phyloP scores from a whole-genome alignment of 2,888 invertebrate genomes.

The Aromia moschata region DNA sequence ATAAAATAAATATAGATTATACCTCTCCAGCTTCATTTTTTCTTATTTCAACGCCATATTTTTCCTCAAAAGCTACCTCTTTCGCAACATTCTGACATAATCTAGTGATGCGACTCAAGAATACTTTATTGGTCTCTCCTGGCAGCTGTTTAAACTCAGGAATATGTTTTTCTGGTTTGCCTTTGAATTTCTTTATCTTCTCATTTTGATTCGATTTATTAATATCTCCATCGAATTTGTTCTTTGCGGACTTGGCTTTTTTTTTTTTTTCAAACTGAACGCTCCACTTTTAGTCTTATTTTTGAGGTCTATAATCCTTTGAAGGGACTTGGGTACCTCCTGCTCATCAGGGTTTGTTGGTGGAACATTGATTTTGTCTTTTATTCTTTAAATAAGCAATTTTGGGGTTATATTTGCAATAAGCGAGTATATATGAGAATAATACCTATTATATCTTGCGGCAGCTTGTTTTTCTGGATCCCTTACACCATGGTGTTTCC shows the following conservation, averaged over 20 bases:
- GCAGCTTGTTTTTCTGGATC: slow-evolving; percentile 79
- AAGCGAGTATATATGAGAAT: not conserved
- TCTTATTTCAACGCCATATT: slow-evolving; percentile 69
- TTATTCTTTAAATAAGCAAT: slow-evolving; percentile 66
- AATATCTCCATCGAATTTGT: slow-evolving; percentile 25
- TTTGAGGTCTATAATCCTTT: slow-evolving; percentile 70
- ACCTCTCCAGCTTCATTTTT: slow-evolving; percentile 67
- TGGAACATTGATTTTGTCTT: slow-evolving; percentile 78
- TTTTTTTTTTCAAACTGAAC: slow-evolving; percentile 23
- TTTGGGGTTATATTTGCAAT: not conserved
- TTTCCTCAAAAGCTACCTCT: slow-evolving; percentile 71
- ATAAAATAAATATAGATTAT: slow-evolving; percentile 22
- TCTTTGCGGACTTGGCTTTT: not conserved
- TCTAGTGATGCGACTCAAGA: slow-evolving; percentile 72
- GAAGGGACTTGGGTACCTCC: slow-evolving; percentile 77
- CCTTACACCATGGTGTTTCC: slow-evolving; percentile 81
- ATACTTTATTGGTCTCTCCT: slow-evolving; percentile 72
- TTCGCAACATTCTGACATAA: slow-evolving; percentile 71
- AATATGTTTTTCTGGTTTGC: slow-evolving; percentile 63
- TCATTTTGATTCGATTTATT: slow-evolving; percentile 51
- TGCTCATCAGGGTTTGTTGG: slow-evolving; percentile 77
- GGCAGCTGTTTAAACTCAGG: slow-evolving; percentile 68
- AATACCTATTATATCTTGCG: slow-evolving; percentile 70
- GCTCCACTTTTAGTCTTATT: slow-evolving; percentile 63
- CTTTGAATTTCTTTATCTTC: slow-evolving; percentile 31